Percentiles rank a stretch among this genome's conserved stretches.
These are phyloP conservation scores for Mesembrinibis cayennensis DNA, from an alignment of 2,113 vertebrate genomes.

Conservation along the genomic window DNA sequence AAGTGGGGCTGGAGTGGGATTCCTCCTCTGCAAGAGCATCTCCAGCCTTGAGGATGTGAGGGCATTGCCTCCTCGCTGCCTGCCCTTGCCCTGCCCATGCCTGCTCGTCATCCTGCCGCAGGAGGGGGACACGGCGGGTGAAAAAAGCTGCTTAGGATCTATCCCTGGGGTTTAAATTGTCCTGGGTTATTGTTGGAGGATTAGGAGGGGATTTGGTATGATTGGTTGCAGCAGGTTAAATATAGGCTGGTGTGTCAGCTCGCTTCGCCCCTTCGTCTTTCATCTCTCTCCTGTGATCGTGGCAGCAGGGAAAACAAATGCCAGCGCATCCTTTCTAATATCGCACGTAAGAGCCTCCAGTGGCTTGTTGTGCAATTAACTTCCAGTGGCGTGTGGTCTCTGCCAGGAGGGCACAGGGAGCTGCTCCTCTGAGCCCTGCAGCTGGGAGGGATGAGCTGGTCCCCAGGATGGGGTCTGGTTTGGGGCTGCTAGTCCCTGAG, in stretches of 20 bases:
- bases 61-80: neutral
- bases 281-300: neutral
- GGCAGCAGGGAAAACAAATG: neutral
- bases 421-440: neutral
- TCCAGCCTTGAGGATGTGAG: rapidly evolving
- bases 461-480: neutral
- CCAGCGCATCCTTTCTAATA: neutral
- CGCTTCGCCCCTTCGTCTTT: neutral
- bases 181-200: conserved; percentile 36
- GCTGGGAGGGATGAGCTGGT: neutral
- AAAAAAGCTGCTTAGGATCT: conserved; percentile 57
- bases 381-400: neutral
- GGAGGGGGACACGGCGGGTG: neutral
- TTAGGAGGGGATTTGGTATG: conserved; percentile 46
- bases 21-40: neutral
- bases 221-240: conserved; percentile 58
- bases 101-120: neutral
- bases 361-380: neutral
- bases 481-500: neutral
- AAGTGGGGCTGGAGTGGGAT: neutral
- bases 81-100: neutral
- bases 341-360: neutral
- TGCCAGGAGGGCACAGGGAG: neutral
- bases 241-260: neutral
- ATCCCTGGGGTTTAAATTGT: conserved; percentile 46